Base-by-base conservation (phyloP, 2,797 vertebrate species). In the Moxostoma hubbsi region DNA sequence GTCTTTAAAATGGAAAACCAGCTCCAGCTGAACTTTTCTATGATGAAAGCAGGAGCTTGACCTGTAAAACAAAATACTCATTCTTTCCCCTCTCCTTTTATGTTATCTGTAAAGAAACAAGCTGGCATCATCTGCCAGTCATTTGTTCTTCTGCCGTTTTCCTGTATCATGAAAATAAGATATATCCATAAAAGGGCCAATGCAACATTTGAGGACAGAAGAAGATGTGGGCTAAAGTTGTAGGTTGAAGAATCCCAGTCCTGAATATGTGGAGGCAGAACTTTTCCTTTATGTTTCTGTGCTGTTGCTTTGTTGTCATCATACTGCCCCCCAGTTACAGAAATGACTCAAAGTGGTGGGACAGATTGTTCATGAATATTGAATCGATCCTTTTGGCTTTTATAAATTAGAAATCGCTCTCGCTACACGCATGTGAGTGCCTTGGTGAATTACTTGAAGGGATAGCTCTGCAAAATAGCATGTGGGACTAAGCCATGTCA, bases 341-440 rank as follows among this genome's bases (percentile, higher is more conserved):
- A 90, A 92, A 92, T 91, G 87, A 90, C 85, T 91, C 82, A 86
- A 91, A 92, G 91, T 91, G 88, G 85, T 88, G 83, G 90, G 91
- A 94, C 93, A 94, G 93, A 93, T 94, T 95, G 94, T 92, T 93
- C 93, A 95, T 95, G 82, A 93, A 94, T 94, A 93, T 95, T 94
- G 89, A 90, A 93, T 93, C 16, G 24, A 88, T 93, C 92, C 92
- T 93, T 94, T 94, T 93, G 93, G 93, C 93, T 94, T 94, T 92
- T 92, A 94, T 95, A 89, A 95, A 94, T 94, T 93, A 94, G 87
- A 92, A 85, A 95, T 93, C 66, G 82, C 88, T 88, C 90, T 92
- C 89, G 89, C 89, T 89, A 92, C 88, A 83, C 88, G 88, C 62
- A 87, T 58, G 81, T 46, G 13, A 84, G 82, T 75, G 87, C 84